Conservation (phyloP, 2,888 invertebrate genomes). For the Cybosia mesomella region DNA sequence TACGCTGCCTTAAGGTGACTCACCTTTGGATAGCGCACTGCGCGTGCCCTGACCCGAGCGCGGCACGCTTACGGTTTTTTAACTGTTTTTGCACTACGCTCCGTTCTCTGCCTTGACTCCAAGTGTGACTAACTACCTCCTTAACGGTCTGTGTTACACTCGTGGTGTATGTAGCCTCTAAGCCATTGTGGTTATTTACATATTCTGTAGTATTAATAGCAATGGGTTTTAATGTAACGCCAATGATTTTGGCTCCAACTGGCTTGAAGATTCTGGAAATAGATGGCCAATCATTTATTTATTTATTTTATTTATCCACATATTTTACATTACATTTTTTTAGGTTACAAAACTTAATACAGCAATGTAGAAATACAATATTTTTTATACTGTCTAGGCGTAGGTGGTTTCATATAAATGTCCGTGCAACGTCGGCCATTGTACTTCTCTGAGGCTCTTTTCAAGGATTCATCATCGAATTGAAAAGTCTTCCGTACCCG, state of each 20-base stretch:
- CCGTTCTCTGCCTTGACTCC: neutral
- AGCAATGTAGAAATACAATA: too few relatives aligned
- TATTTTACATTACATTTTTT: too few relatives aligned
- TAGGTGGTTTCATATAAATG: neutral
- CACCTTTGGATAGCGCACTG: too few relatives aligned
- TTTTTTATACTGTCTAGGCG: neutral
- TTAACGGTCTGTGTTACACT: neutral
- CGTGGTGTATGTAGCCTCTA: neutral
- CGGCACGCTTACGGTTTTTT: too few relatives aligned
- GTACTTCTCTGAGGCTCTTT: neutral
- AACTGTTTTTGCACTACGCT: neutral
- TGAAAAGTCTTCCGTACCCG: neutral
- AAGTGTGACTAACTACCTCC: neutral
- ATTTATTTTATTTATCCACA: too few relatives aligned
- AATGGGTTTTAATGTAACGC: neutral
- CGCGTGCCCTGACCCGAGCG: too few relatives aligned
- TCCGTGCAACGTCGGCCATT: neutral
- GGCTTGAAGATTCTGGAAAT: neutral
- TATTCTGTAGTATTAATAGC: neutral
- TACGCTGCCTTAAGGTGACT: too few relatives aligned
- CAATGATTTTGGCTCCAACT: neutral
- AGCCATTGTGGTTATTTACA: neutral
- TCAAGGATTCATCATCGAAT: neutral
- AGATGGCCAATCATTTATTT: neutral
- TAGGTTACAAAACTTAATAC: too few relatives aligned